Evolutionary conservation across 2,113 vertebrate species (phyloP), one percentile per base, ranked within the genome.

Genomic region (Stigmatopora argus): DNA sequence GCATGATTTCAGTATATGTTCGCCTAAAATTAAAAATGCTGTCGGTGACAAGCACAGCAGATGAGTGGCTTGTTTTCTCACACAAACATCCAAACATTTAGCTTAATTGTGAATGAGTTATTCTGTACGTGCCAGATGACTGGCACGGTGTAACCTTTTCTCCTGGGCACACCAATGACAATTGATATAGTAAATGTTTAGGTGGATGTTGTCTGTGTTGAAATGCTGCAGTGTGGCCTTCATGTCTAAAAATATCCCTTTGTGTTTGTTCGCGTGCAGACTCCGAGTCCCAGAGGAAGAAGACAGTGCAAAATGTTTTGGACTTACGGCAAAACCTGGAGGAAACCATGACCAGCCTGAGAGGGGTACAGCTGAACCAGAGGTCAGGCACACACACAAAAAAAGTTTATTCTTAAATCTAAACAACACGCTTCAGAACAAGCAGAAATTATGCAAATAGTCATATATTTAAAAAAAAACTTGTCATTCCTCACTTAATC

Each of bases 251-350:
- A 69, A 69, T 65, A 66, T 26, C 0, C 17, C 5, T 61, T 35
- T 61, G 21, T 60, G 19, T 56, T 0, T 69, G 64, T 65, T 35
- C 70, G 51, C 44, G 3, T 63, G 17, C 85, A 96, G 96, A 98
- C 69, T 95, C 96, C 0, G 96, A 98, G 74, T 96, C 96, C 74
- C 96, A 98, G 87, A 92, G 96, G 77, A 98, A 98, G 85, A 92
- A 95, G 66, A 97, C 96, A 0, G 96, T 98, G 57, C 95, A 98
- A 88, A 98, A 98, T 67, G 96, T 98, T 21, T 86, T 98, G 80
- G 96, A 98, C 84, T 93, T 98, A 51, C 93, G 96, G 52, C 96
- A 98, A 82, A 98, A 98, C 86, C 88, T 98, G 86, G 96, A 98
- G 76, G 96, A 98, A 75, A 98, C 96, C 74, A 98, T 98, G 96